Base-by-base conservation (phyloP, 1,140 invertebrate genomes). In the Bombus sylvicola region DNA sequence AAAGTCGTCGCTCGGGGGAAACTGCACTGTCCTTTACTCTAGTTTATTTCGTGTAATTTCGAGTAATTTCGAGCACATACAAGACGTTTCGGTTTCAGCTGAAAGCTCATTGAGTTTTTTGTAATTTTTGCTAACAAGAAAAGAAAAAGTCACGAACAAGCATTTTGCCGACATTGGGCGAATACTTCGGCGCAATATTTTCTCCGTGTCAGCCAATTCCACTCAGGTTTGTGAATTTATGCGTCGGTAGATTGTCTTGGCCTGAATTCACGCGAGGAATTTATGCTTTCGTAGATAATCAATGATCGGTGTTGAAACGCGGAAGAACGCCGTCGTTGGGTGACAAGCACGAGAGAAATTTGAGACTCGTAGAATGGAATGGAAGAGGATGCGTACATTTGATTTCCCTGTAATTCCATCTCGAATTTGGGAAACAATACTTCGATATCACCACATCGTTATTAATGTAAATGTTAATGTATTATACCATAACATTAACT, bases 231-330 rank as follows among this genome's bases (percentile, higher is more conserved):
- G 75, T 69, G 76, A 80, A 88, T 89, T 89, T 86, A 88, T 83
- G 87, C 83, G 57, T 79, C 75, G 83, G 57, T 88, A 75, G 88
- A 89, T 89, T 83, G 88, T 89, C 88, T 68, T 66, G 57, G 78
- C 82, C 64, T 79, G 86, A 89, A 89, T 89, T 81, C 72, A 53
- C 10, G 71, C 74, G 59, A 71, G 59, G 85, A 86, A 89, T 89
- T 89, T 89, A 88, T 80, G 83, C 83, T 75, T 43, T 75, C 57
- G 39, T 53, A 64, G 87, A 88, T 88, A 88, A 88, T 86, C 53
- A 43, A 76, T 71, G 73, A 89, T 88, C 64, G 41, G 18, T 6
- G 41, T 31, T 73, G 39, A 73, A 73, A 73, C 41, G 43, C 62
- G 62, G 39, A 43, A 64, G 77, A 84, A 76, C 74, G 74, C 13